Percentiles rank a stretch among this genome's conserved stretches.
Conservation (phyloP, 1,140 invertebrate species). For the Anthonomus grandis region DNA sequence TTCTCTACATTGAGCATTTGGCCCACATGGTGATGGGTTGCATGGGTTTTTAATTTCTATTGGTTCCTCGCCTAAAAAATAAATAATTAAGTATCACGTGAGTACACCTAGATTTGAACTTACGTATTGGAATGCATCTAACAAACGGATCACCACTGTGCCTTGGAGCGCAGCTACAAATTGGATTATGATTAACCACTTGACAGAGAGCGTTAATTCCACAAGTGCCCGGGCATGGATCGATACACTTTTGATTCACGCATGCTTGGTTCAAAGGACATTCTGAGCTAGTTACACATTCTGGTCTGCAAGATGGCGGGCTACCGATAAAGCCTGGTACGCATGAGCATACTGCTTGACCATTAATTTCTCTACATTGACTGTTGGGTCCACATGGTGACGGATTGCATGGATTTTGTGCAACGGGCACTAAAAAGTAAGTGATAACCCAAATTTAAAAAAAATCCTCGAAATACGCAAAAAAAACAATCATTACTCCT, state of each 20-base stretch:
- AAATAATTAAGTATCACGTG: background rate
- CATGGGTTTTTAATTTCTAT: conserved; percentile 60
- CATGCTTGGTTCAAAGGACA: conserved; percentile 72
- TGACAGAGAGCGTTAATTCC: conserved; percentile 69
- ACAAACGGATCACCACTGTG: conserved; percentile 58
- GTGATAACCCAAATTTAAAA: conserved; percentile 54
- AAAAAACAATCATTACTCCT: too few species aligned
- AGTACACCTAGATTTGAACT: conserved; percentile 38
- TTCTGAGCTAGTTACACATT: conserved; percentile 79
- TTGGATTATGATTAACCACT: conserved; percentile 65
- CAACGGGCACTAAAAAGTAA: conserved; percentile 36
- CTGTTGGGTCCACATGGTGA: conserved; percentile 64
- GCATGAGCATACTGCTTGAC: conserved; percentile 65
- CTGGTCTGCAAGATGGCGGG: conserved; percentile 70
- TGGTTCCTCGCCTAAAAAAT: conserved; percentile 29
- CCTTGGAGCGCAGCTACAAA: conserved; percentile 53
- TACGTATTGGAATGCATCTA: conserved; percentile 49
- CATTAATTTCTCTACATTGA: conserved; percentile 60
- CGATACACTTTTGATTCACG: conserved; percentile 68
- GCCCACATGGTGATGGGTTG: conserved; percentile 74
- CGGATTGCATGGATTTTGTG: conserved; percentile 62
- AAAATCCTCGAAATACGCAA: conserved; percentile 65
- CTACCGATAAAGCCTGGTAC: conserved; percentile 61
- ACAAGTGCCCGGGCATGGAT: conserved; percentile 74
- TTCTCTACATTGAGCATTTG: conserved; percentile 72